Evolutionary conservation across 2,888 invertebrate genomes (phyloP), one percentile per base, ranked within the genome.

Genomic region (Teleiodes luculella): DNA sequence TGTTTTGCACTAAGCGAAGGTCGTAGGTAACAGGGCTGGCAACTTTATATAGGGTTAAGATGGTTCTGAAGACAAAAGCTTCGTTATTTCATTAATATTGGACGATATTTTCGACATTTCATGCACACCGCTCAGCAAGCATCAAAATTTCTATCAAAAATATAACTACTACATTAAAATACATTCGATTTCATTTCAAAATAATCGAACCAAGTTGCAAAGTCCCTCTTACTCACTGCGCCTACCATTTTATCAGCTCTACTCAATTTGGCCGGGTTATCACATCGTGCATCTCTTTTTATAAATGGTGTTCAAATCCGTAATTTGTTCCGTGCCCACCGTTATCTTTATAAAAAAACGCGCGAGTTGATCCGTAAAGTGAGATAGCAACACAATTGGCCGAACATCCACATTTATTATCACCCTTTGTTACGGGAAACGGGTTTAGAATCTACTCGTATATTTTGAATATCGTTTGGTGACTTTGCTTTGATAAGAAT

Each of bases 1-100:
- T 65, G 67, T 69, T 75, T 65, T 67, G 70, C 66, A 68, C 69
- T 68, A 65, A 62, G 61, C 63, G 57, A 64, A 59, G 62, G 59
- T 50, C 56, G 64, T 20, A 63, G 14, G 31, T 31, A 24, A 45
- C 24, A 28, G 45, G n/a, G 45, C 20, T 45, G 45, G 39, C 39
- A 41, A 41, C 39, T 18, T 24, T 24, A 24, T 24, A 4, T 4
- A 24, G 3, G 6, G 3, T 24, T 24, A 24, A 24, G 24, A 24
- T 24, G 6, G 6, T 24, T 24, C 6, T 24, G 24, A 24, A 24
- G 24, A 3, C 6, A 24, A 24, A 24, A 24, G 24, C 3, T 24
- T 24, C 6, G 3, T 4, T 24, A 24, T 3, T 24, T 24, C n/a
- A n/a, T n/a, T n/a, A n/a, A n/a, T n/a, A n/a, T n/a, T n/a, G n/a